Conservation (phyloP, 2,797 vertebrate genomes). For the Galagoides demidoff region DNA sequence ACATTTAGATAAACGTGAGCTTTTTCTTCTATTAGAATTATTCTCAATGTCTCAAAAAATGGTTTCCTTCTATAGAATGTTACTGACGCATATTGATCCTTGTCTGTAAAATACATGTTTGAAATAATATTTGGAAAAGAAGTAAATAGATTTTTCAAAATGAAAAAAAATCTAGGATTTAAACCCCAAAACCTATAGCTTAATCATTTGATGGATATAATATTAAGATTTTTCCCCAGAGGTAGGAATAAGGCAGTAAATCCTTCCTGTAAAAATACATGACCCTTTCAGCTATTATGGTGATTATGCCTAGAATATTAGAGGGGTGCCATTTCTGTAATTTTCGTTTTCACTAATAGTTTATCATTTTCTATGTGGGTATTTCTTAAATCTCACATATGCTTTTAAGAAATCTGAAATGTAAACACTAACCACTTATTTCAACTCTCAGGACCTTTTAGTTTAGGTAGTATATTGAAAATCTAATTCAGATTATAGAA, state of each 20-base stretch:
- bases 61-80: constrained; percentile 39
- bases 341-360: constrained; percentile 82
- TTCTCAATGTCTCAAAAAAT: constrained; percentile 64
- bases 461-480: constrained; percentile 61
- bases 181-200: constrained; percentile 83
- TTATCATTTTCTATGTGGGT: constrained; percentile 79
- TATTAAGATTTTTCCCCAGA: constrained; percentile 79
- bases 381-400: constrained; percentile 79
- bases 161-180: constrained; percentile 62
- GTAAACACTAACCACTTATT: constrained; percentile 81
- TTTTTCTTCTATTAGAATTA: constrained; percentile 63
- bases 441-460: constrained; percentile 72
- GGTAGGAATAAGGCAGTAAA: constrained; percentile 83
- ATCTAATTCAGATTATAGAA: constrained; percentile 62
- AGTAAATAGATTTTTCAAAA: constrained; percentile 74
- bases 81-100: constrained; percentile 46
- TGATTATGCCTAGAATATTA: constrained; percentile 80
- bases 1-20: constrained; percentile 42
- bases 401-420: constrained; percentile 81
- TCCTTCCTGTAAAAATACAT: constrained; percentile 81
- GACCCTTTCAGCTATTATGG: constrained; percentile 78
- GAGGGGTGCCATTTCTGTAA: constrained; percentile 67
- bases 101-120: constrained; percentile 70
- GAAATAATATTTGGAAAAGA: constrained; percentile 70
- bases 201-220: constrained; percentile 82